Evolutionary conservation across 2,113 vertebrate genomes (phyloP), one percentile per base, ranked within the genome.

Genomic region (Cyrtonyx montezumae): DNA sequence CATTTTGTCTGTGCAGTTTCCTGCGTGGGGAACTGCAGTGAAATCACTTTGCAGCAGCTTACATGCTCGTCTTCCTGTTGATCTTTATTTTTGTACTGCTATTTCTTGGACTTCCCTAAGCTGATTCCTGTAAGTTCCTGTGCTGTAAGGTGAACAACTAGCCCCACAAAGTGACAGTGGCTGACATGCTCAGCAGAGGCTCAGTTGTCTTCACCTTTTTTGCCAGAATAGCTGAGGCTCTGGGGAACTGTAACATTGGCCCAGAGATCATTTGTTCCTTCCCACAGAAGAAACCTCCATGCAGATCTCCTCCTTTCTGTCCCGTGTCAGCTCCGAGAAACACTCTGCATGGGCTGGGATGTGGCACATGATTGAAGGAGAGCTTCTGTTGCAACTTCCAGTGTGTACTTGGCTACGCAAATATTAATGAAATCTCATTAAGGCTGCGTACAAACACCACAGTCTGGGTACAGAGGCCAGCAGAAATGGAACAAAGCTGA

Each of bases 81-180:
- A 69, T 68, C 43, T 43, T 15, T 16, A 19, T 21, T 26, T 37
- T 80, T 78, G 51, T 49, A 25, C 21, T 81, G 34, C 46, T 78
- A 3, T 46, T 85, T 32, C 34, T 86, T 65, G 43, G 34, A 84
- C 66, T 95, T 86, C 78, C 65, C 63, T 81, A n/a, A 76, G 32
- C 49, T 46, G 21, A 10, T 80, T 90, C 32, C 49, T 74, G 49
- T 48, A 28, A 45, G 45, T 56, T 53, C 51, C 40, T 19, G 8
- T 32, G n/a, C 13, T 68, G n/a, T 42, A 46, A 59, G 56, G 58
- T 75, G 16, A 67, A 7, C 6, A 70, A 49, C 19, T 36, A 26
- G 40, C 53, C 14, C 42, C 56, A 5, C 30, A 15, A 40, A 43
- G 75, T 83, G 30, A 69, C 37, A 45, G 43, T 5, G 5, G 40